Percentiles rank a stretch among this genome's conserved stretches.
Evolutionary conservation across 2,888 invertebrate species (phyloP).

Genomic region (Tortricodes alternella): DNA sequence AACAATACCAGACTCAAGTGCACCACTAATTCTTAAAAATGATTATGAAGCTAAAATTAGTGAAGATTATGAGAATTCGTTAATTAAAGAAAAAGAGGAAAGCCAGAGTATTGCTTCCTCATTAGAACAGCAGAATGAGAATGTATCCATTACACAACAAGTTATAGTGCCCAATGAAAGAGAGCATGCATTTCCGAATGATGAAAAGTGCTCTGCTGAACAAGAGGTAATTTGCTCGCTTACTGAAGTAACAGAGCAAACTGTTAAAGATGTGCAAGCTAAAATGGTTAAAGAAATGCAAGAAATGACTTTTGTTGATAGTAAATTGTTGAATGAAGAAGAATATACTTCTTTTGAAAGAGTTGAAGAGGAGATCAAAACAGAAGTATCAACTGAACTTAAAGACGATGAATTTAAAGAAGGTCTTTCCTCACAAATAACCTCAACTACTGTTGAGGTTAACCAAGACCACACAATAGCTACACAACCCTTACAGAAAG

Average conservation of each 20-base stretch:
- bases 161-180: not conserved
- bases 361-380: too few species aligned
- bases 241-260: not conserved
- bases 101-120: not conserved
- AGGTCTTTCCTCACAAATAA: too few species aligned
- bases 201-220: not conserved
- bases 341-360: not conserved
- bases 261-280: not conserved
- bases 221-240: not conserved
- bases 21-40: not conserved
- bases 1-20: not conserved
- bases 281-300: not conserved
- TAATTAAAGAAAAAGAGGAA: not conserved
- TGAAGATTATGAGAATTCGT: not conserved
- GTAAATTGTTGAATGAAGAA: not conserved
- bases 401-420: constrained; percentile 3
- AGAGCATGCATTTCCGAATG: too few species aligned
- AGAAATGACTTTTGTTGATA: too few species aligned
- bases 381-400: constrained; percentile 27
- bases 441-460: too few species aligned
- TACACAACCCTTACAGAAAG: too few species aligned
- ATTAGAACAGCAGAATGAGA: not conserved
- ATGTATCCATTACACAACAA: not conserved
- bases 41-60: not conserved
- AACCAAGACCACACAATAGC: too few species aligned